Conservation (phyloP, 2,888 invertebrate species). For the Drosophila quinaria region DNA sequence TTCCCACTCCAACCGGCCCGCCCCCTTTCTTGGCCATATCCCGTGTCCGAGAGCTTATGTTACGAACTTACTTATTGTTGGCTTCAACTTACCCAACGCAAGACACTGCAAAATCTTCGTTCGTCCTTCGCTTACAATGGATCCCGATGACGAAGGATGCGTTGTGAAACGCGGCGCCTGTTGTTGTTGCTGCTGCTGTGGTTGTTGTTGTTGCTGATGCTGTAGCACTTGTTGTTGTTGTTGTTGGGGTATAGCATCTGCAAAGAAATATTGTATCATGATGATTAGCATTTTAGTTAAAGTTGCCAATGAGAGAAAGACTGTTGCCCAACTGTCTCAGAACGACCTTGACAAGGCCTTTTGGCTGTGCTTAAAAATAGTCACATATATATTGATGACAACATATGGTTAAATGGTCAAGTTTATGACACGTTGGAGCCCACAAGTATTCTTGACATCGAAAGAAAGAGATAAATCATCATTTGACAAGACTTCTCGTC, state of each 20-base stretch:
- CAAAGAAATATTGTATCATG: conserved; percentile 32
- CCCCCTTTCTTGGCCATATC: neutral
- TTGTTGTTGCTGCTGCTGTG: conserved; percentile 69
- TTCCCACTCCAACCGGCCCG: neutral
- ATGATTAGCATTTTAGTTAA: conserved; percentile 39
- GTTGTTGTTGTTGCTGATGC: conserved; percentile 29
- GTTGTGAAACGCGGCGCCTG: conserved; percentile 95
- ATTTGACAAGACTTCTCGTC: neutral
- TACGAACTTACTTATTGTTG: conserved; percentile 27
- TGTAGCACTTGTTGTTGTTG: conserved; percentile 29
- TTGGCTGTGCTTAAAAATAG: neutral
- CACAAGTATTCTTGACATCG: neutral
- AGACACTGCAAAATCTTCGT: conserved; percentile 97
- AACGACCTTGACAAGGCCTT: conserved; percentile 16
- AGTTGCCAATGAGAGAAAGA: neutral
- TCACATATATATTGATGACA: neutral
- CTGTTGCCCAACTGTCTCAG: neutral
- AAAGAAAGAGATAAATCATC: neutral
- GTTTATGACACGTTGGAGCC: neutral
- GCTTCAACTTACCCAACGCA: conserved; percentile 91
- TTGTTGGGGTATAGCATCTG: conserved; percentile 48
- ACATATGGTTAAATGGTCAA: neutral
- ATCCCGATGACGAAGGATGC: conserved; percentile 94
- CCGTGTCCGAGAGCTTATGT: conserved; percentile 33
- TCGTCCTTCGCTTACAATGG: conserved; percentile 94